These are phyloP conservation scores for Drosophila pallidifrons DNA, from an alignment of 1,140 invertebrate genomes.

Conservation along the genomic window DNA sequence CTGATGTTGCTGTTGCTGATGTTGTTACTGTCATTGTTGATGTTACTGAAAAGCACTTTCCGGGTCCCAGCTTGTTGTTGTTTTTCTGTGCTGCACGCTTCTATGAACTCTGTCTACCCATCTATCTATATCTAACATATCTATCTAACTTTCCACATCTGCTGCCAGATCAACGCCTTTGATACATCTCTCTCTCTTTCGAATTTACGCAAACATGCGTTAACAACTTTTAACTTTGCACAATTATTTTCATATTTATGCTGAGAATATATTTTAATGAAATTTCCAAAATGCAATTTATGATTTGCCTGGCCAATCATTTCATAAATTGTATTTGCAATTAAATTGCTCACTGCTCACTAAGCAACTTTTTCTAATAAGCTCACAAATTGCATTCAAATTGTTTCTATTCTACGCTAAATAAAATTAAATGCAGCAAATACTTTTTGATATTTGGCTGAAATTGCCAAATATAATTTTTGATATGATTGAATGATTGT, in stretches of 20 bases:
- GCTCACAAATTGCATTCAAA: too few species aligned
- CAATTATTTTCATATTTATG: conserved; percentile 12
- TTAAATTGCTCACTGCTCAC: too few species aligned
- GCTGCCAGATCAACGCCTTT: conserved; percentile 42
- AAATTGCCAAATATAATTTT: too few species aligned
- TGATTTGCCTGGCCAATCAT: neutral
- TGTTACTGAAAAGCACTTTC: conserved; percentile 11
- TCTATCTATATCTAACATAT: neutral
- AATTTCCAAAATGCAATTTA: neutral
- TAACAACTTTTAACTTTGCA: neutral
- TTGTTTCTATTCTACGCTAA: too few species aligned
- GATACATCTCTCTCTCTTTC: conserved; percentile 1
- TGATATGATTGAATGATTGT: too few species aligned
- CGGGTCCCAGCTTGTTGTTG: conserved; percentile 6
- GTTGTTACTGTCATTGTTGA: conserved; percentile 5
- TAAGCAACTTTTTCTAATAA: too few species aligned
- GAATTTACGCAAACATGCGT: conserved; percentile 8
- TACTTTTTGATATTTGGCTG: too few species aligned
- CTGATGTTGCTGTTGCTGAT: conserved; percentile 4
- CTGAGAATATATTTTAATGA: neutral
- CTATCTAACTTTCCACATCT: conserved; percentile 1
- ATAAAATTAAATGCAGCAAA: too few species aligned
- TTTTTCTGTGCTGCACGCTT: conserved; percentile 14
- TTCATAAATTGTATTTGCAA: neutral
- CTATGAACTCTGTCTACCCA: neutral